These are phyloP conservation scores for Heptranchias perlo DNA, from an alignment of 2,113 vertebrate genomes.

Conservation along the genomic window DNA sequence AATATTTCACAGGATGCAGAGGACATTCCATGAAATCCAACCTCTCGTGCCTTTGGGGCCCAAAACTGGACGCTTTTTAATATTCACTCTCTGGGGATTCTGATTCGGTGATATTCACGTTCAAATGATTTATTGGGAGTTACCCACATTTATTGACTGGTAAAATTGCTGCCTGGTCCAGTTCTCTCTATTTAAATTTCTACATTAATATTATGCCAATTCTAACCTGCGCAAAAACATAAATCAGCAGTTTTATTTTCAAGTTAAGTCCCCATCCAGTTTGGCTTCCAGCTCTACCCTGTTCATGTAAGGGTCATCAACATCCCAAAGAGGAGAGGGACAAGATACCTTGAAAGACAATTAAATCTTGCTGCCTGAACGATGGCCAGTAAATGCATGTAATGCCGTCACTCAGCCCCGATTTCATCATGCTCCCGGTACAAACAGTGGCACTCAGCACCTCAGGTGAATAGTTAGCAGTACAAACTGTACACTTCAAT, in stretches of 20 bases:
- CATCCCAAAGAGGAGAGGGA: not conserved
- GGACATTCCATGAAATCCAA: slow-evolving; percentile 17
- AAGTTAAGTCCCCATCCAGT: not conserved
- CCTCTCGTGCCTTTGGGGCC: not conserved
- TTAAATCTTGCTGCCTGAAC: not conserved
- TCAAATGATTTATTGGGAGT: not conserved
- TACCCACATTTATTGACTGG: not conserved
- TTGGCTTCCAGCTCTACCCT: not conserved
- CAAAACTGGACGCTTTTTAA: not conserved
- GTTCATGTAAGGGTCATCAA: not conserved
- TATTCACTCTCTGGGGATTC: not conserved
- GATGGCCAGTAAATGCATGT: not conserved
- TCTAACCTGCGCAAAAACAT: not conserved
- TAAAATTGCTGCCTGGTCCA: not conserved
- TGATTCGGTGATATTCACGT: not conserved
- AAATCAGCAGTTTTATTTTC: not conserved
- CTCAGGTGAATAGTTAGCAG: not conserved
- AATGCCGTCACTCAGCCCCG: not conserved
- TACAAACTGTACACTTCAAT: not conserved
- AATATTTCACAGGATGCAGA: slow-evolving; percentile 27
- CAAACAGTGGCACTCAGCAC: not conserved
- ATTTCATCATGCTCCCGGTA: not conserved
- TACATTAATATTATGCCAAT: not conserved
- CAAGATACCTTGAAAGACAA: not conserved
- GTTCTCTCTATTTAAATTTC: not conserved